Percentiles rank a stretch among this genome's conserved stretches.
phyloP scores from a whole-genome alignment of 1,140 invertebrate genomes.

The Pseudomyrmex gracilis region DNA sequence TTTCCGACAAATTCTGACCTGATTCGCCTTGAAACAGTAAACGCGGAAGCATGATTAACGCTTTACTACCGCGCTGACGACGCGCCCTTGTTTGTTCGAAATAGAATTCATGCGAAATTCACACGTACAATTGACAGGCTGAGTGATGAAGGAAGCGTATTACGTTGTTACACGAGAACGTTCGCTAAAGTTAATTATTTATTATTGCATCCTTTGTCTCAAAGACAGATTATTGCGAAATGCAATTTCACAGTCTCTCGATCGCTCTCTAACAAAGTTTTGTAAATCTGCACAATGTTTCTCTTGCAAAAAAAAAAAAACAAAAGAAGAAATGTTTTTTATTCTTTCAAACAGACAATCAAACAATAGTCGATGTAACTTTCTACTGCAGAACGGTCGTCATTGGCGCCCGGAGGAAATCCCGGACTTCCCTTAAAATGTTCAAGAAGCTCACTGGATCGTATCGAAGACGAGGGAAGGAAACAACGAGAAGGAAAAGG shows the following conservation, averaged over 20 bases:
- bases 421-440: conserved; percentile 46
- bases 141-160: not conserved
- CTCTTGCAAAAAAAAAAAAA: no score
- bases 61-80: not conserved
- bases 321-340: not conserved
- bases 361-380: conserved; percentile 46
- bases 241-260: not conserved
- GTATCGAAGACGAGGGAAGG: conserved; percentile 5
- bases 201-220: not conserved
- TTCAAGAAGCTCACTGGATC: conserved; percentile 37
- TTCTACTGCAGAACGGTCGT: conserved; percentile 43
- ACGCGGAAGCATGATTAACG: conserved; percentile 29
- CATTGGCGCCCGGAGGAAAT: conserved; percentile 28
- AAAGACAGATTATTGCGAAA: not conserved
- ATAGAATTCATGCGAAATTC: not conserved
- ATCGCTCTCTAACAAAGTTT: not conserved
- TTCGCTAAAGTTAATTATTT: not conserved
- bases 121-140: not conserved
- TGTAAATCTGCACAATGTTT: not conserved
- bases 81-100: conserved; percentile 27
- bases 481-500: not conserved
- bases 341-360: not conserved
- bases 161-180: not conserved
- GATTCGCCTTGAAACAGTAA: conserved; percentile 4
- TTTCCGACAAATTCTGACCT: conserved; percentile 8